These are phyloP conservation scores for Bicyclus anynana DNA, from an alignment of 1,140 invertebrate species.

Conservation along the genomic window DNA sequence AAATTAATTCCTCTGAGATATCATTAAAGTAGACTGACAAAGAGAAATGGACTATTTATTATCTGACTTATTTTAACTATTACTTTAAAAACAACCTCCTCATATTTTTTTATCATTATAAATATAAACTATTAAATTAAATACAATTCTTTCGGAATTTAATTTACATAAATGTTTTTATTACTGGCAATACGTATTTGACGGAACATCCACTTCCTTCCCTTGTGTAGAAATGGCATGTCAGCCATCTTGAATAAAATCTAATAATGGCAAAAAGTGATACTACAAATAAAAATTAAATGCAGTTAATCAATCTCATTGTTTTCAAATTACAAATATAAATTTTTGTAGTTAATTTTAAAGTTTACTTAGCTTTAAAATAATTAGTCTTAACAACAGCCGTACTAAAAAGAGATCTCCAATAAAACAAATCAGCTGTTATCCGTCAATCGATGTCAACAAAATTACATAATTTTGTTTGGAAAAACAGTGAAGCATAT, in stretches of 20 bases:
- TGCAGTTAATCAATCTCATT: slow-evolving; percentile 35
- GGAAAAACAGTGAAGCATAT: slow-evolving; percentile 70
- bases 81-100: too few species aligned
- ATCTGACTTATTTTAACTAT: too few species aligned
- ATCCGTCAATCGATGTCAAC: slow-evolving; percentile 77
- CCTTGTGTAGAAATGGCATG: slow-evolving; percentile 27
- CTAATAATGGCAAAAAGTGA: slow-evolving; percentile 57
- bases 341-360: slow-evolving; percentile 45
- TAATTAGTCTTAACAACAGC: slow-evolving; percentile 27
- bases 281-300: slow-evolving; percentile 63
- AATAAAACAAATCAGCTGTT: slow-evolving; percentile 77
- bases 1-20: too few species aligned
- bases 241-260: slow-evolving; percentile 70
- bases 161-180: slow-evolving; percentile 18
- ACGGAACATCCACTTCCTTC: slow-evolving; percentile 23
- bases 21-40: too few species aligned
- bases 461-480: slow-evolving; percentile 78
- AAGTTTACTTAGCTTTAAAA: slow-evolving; percentile 26
- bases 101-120: too few species aligned
- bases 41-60: too few species aligned
- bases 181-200: slow-evolving; percentile 28
- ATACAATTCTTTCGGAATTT: background rate
- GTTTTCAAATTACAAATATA: slow-evolving; percentile 42
- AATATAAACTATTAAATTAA: too few species aligned
- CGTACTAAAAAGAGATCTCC: slow-evolving; percentile 56